phyloP scores from a whole-genome alignment of 2,797 vertebrate genomes.

The Odontamblyopus rebecca region DNA sequence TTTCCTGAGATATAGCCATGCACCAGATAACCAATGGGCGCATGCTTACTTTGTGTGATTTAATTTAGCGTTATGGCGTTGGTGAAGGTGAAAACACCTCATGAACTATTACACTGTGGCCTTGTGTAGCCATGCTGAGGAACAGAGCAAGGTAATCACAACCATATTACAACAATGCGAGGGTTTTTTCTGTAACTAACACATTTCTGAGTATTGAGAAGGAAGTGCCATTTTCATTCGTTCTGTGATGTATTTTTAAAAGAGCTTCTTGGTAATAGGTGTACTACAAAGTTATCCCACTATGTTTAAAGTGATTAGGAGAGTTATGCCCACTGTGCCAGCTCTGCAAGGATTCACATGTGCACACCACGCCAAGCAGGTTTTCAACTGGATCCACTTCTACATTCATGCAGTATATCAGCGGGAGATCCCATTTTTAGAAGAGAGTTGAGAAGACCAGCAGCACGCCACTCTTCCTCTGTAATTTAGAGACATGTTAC shows the following conservation, averaged over 20 bases:
- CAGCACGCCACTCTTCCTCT: conserved; percentile 17
- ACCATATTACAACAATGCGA: conserved; percentile 42
- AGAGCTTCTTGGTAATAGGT: conserved; percentile 44
- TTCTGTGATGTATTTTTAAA: conserved; percentile 36
- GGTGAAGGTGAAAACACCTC: conserved; percentile 64
- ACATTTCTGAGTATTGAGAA: conserved; percentile 29
- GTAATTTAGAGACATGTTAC: conserved; percentile 14
- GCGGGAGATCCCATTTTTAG: conserved; percentile 30
- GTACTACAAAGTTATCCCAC: conserved; percentile 35
- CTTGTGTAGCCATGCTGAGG: conserved; percentile 43
- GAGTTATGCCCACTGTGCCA: conserved; percentile 19
- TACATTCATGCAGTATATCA: conserved; percentile 32
- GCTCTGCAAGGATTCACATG: conserved; percentile 13
- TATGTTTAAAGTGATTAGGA: conserved; percentile 48
- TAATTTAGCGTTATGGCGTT: conserved; percentile 52
- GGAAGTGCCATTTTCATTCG: conserved; percentile 28
- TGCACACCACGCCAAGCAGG: neutral
- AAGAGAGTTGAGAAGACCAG: conserved; percentile 24
- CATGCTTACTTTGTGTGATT: neutral
- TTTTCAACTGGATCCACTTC: conserved; percentile 21
- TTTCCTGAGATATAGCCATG: no score
- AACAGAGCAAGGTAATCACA: conserved; percentile 55
- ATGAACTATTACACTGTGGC: conserved; percentile 44
- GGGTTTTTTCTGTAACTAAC: conserved; percentile 3
- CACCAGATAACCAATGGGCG: neutral